Evolutionary conservation across 2,888 invertebrate genomes (phyloP).

Genomic region (Habrosyne pyritoides): DNA sequence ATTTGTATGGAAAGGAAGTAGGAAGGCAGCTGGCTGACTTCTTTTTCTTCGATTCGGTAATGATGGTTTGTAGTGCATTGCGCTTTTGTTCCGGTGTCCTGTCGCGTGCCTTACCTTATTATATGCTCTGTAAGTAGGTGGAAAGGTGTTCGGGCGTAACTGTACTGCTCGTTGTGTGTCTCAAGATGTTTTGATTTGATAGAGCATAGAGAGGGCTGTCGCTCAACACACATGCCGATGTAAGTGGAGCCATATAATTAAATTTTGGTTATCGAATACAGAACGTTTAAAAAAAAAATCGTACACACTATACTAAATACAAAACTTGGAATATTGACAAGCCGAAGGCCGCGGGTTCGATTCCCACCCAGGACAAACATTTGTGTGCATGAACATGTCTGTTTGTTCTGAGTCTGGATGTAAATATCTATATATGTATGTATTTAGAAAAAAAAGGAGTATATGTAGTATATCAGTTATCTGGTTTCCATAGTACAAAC

Average conservation of each 20-base stretch:
- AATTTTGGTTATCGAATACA: background rate
- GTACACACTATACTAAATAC: too few relatives aligned
- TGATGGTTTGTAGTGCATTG: conserved; percentile 79
- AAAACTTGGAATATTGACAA: too few relatives aligned
- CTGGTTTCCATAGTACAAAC: too few relatives aligned
- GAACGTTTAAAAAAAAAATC: background rate
- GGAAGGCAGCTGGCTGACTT: conserved; percentile 79
- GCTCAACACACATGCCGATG: conserved; percentile 29
- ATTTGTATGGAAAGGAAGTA: conserved; percentile 78
- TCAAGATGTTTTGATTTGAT: conserved; percentile 76
- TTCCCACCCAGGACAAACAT: too few relatives aligned
- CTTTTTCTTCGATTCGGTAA: conserved; percentile 71
- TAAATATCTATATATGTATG: too few relatives aligned
- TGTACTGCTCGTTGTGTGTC: conserved; percentile 58
- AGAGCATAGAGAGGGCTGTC: conserved; percentile 27
- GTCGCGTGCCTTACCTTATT: conserved; percentile 74
- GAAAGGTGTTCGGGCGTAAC: conserved; percentile 75
- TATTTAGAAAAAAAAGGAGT: too few relatives aligned
- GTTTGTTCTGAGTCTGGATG: too few relatives aligned
- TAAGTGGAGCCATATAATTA: conserved; percentile 33
- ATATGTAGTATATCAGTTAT: too few relatives aligned
- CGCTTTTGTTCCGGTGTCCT: conserved; percentile 72
- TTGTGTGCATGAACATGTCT: too few relatives aligned
- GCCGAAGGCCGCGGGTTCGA: too few relatives aligned
- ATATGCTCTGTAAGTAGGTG: conserved; percentile 70